Base-by-base conservation (phyloP, 2,888 invertebrate species). In the Ernsta delagoae region DNA sequence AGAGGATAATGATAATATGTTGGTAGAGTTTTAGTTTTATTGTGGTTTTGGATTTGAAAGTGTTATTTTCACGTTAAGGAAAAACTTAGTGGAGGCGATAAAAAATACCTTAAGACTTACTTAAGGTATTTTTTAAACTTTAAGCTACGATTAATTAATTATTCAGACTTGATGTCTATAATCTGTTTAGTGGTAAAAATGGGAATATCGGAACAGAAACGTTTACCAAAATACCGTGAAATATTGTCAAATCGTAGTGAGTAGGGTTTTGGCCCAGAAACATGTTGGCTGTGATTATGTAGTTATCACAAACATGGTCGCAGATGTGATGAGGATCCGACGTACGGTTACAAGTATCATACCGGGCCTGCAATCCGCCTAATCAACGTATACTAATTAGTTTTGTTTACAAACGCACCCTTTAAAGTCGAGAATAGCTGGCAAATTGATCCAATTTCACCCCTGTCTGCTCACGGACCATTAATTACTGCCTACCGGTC, bases 391-490 rank as follows among this genome's bases (percentile, higher is more conserved):
- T 83, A 65, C 72, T 75, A 75, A 78, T 78, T 78, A 77, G 75
- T 76, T 77, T 78, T 76, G 79, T 80, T 76, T 75, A 74, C 75
- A 78, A 81, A 79, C 74, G 73, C 71, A 76, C 81, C 82, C 83
- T 83, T 80, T 86, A 79, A 81, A 83, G 78, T 80, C 79, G 83
- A 83, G 84, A 88, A 90, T 87, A 82, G 84, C 83, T 82, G 78
- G 86, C 84, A 88, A 92, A 92, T 91, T 90, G 88, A 89, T 89
- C 90, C 84, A 85, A 92, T 90, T 91, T 86, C 87, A 88, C 87
- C 89, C 89, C 84, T 80, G 85, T 80, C 82, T 83, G 79, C 81
- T 77, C 83, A 77, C 79, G 78, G 83, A 84, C 85, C 92, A 92
- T 92, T 93, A 92, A 93, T 92, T 92, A 92, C 90, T 86, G 84